Percentiles rank a stretch among this genome's conserved stretches.
phyloP scores from a whole-genome alignment of 2,797 vertebrate species.

The Pristis pectinata region DNA sequence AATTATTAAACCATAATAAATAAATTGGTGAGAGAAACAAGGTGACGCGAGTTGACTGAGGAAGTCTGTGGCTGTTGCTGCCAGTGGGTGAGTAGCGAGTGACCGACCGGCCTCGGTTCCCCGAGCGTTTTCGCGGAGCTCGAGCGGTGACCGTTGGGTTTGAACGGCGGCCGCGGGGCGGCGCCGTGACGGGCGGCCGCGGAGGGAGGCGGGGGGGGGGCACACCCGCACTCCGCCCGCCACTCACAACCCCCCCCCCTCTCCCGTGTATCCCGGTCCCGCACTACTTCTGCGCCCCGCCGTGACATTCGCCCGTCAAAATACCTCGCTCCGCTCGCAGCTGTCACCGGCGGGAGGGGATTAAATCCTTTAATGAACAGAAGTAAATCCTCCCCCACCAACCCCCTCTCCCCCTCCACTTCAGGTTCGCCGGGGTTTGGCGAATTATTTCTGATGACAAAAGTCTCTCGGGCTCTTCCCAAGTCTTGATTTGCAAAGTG shows the following conservation, averaged over 20 bases:
- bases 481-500: neutral
- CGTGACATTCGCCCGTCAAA: neutral
- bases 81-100: slow-evolving; percentile 2
- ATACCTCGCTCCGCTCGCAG: neutral
- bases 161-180: neutral
- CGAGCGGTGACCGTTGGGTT: neutral
- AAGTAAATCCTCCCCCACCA: neutral
- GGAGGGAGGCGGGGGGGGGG: no score
- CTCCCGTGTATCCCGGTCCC: neutral
- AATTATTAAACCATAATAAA: no score
- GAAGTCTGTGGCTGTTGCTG: neutral
- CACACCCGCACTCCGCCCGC: neutral
- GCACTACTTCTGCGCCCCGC: no score
- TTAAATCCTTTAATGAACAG: neutral
- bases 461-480: neutral
- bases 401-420: neutral
- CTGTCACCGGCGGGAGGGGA: neutral
- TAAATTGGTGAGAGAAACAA: neutral
- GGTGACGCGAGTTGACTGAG: neutral
- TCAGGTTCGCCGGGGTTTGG: neutral
- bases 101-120: neutral
- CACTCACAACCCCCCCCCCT: neutral
- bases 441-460: neutral
- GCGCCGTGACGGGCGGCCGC: neutral
- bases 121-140: neutral